phyloP scores from a whole-genome alignment of 2,113 vertebrate genomes.

The Arothron firmamentum region DNA sequence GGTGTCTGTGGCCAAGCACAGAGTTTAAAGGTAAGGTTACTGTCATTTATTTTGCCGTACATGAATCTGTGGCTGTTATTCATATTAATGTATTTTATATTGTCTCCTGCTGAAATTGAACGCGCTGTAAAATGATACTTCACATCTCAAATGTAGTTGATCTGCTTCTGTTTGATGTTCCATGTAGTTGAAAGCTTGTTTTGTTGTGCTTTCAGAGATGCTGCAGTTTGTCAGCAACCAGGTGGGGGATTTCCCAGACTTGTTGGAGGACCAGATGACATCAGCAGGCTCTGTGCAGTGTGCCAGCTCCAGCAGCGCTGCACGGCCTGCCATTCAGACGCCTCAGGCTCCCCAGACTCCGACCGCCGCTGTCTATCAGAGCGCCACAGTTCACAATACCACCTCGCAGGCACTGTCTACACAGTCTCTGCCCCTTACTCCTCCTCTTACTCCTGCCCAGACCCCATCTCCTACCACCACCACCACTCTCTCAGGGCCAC shows the following conservation, averaged over 20 bases:
- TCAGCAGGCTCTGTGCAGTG: constrained; percentile 47
- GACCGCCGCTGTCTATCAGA: constrained; percentile 39
- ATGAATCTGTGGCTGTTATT: not conserved
- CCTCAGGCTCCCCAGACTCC: constrained; percentile 40
- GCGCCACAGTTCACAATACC: constrained; percentile 49
- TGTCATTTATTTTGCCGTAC: not conserved
- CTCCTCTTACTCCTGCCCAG: constrained; percentile 67
- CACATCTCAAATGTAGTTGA: too few relatives aligned
- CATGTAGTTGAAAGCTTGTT: not conserved
- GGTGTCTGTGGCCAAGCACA: not conserved
- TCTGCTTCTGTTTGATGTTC: not conserved
- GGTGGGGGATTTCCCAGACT: constrained; percentile 89
- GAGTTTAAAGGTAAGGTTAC: not conserved
- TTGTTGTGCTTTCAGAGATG: constrained; percentile 82
- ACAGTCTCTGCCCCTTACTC: constrained; percentile 61
- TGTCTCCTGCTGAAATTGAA: too few relatives aligned
- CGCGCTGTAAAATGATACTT: too few relatives aligned
- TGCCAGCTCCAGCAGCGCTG: not conserved
- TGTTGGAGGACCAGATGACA: constrained; percentile 87
- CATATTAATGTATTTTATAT: not conserved
- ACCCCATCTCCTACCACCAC: constrained; percentile 34
- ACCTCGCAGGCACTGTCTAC: constrained; percentile 68
- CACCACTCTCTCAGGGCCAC: constrained; percentile 25
- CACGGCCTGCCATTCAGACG: constrained; percentile 33
- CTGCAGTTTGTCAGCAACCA: constrained; percentile 97